A percentile compares a stretch with the other conserved stretches of the same genome.
Conservation (phyloP, 2,888 invertebrate species). For the Emmelina monodactyla region DNA sequence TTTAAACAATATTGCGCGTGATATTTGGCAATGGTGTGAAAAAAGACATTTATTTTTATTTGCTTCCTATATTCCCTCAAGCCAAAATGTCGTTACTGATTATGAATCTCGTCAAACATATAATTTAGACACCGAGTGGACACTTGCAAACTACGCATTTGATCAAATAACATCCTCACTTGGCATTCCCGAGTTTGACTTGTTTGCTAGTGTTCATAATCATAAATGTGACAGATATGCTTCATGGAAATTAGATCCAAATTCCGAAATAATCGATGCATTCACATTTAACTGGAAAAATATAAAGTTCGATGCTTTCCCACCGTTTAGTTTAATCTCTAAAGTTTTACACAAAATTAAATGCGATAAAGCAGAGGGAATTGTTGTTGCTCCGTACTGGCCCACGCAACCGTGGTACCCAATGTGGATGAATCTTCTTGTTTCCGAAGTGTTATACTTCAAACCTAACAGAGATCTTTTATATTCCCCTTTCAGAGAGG, state of each 20-base stretch:
- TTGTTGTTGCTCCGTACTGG: background rate
- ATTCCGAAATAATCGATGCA: background rate
- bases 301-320: background rate
- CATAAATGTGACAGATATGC: background rate
- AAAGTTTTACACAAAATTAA: slow-evolving; percentile 1
- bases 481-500: slow-evolving; percentile 8
- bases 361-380: background rate
- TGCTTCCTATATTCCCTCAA: background rate
- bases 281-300: slow-evolving; percentile 1
- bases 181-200: background rate
- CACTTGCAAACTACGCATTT: background rate
- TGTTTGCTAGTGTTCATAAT: slow-evolving; percentile 1
- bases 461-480: background rate
- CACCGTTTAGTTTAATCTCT: background rate
- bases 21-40: slow-evolving; percentile 1
- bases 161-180: background rate
- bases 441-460: background rate
- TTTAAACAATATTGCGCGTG: background rate
- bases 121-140: background rate
- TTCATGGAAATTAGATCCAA: slow-evolving; percentile 1
- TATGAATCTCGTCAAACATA: background rate
- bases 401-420: slow-evolving; percentile 1
- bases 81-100: background rate
- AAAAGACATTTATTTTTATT: background rate
- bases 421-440: background rate